These are phyloP conservation scores for Prionace glauca DNA, from an alignment of 2,797 vertebrate species.

Conservation along the genomic window DNA sequence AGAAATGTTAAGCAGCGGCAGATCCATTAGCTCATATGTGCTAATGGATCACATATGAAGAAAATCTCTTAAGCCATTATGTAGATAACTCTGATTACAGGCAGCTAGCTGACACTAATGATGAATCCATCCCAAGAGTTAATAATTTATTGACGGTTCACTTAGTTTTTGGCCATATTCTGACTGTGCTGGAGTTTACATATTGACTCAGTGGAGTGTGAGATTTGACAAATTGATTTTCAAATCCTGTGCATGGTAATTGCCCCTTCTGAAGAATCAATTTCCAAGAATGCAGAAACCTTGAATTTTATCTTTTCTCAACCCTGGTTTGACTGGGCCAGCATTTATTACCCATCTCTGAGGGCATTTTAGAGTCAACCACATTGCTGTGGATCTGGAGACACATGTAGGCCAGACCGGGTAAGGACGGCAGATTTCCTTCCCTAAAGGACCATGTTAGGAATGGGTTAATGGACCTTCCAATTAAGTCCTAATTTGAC, in stretches of 20 bases:
- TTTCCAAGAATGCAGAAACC: neutral
- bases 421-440: too few species aligned
- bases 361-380: too few species aligned
- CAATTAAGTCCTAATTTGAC: too few species aligned
- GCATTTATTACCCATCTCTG: too few species aligned
- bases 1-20: neutral
- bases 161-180: too few species aligned
- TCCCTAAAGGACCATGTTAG: too few species aligned
- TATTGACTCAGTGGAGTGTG: neutral
- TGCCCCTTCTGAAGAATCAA: neutral
- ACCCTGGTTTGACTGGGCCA: neutral
- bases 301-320: neutral
- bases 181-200: too few species aligned
- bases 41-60: neutral
- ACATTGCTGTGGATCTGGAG: too few species aligned
- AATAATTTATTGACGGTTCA: too few species aligned
- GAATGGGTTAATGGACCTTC: too few species aligned
- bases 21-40: neutral
- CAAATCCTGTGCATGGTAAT: neutral
- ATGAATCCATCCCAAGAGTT: neutral
- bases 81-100: neutral
- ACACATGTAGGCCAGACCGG: too few species aligned
- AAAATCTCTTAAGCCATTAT: neutral
- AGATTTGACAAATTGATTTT: neutral
- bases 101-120: neutral